A percentile compares a stretch with the other conserved stretches of the same genome.
phyloP scores from a whole-genome alignment of 2,113 vertebrate species.

The Hepsetus odoe region DNA sequence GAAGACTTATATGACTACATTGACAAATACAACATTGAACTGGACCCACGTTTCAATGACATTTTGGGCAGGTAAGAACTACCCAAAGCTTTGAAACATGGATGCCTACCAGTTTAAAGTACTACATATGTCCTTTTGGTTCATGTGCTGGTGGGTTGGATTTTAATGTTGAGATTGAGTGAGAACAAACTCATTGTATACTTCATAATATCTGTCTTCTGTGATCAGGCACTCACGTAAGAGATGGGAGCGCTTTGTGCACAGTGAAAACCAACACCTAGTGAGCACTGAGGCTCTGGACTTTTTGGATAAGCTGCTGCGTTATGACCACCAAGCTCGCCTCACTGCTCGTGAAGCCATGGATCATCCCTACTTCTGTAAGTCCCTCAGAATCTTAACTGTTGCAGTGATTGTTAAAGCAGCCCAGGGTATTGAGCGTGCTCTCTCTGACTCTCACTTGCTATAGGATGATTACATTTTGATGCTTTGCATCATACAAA shows the following conservation, averaged over 20 bases:
- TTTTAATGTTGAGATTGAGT: not conserved
- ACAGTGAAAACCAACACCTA: constrained; percentile 87
- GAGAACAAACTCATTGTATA: not conserved
- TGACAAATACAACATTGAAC: constrained; percentile 81
- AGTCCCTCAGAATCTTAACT: constrained; percentile 21
- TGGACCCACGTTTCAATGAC: constrained; percentile 81
- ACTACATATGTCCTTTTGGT: not conserved
- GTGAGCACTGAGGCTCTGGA: constrained; percentile 84
- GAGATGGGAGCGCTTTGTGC: constrained; percentile 86
- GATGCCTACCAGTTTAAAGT: not conserved
- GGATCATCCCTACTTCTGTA: constrained; percentile 87
- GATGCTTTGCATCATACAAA: not conserved
- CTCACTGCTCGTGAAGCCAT: constrained; percentile 84
- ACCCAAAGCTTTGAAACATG: not conserved
- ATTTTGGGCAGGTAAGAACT: constrained; percentile 76
- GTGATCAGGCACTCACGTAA: constrained; percentile 81
- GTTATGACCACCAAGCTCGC: constrained; percentile 84
- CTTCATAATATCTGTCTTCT: not conserved
- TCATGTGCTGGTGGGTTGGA: not conserved
- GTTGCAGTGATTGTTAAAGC: too few relatives aligned
- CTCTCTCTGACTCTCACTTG: too few relatives aligned
- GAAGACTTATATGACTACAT: constrained; percentile 82
- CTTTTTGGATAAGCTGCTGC: constrained; percentile 85
- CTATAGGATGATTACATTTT: not conserved
- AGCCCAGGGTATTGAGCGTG: too few relatives aligned